phyloP scores from a whole-genome alignment of 2,888 invertebrate species.

The Temnothorax rugatulus region DNA sequence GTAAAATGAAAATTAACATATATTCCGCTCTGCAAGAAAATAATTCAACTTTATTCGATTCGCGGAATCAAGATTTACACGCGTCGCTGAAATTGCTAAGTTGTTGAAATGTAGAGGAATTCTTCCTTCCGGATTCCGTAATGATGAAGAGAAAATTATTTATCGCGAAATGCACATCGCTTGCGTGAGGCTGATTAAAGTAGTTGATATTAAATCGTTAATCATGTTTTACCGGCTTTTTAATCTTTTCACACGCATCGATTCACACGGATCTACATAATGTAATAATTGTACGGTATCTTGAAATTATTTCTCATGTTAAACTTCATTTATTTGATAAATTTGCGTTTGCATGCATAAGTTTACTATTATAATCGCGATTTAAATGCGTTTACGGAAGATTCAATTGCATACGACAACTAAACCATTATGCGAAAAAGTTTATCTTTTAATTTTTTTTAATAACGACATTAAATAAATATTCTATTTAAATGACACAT shows the following conservation, averaged over 20 bases:
- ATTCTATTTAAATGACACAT: neutral
- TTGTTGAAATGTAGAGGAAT: neutral
- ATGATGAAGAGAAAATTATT: conserved; percentile 13
- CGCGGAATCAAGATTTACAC: neutral
- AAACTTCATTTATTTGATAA: neutral
- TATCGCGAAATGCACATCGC: conserved; percentile 2
- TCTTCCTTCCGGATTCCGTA: neutral
- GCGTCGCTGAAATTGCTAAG: neutral
- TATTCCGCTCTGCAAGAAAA: neutral
- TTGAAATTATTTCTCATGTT: neutral
- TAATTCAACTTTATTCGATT: neutral
- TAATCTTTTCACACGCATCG: neutral
- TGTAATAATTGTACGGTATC: neutral
- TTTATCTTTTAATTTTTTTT: neutral
- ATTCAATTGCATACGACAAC: neutral
- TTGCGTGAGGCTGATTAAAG: neutral
- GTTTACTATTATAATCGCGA: neutral
- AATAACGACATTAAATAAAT: neutral
- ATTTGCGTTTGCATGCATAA: neutral
- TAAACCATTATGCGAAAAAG: neutral
- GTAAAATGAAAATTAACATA: neutral
- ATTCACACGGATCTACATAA: neutral
- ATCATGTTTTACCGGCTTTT: neutral
- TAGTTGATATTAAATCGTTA: neutral
- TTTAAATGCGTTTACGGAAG: neutral